Evolutionary conservation across 2,797 vertebrate genomes (phyloP).

Genomic region (Sebastes wilsoni): DNA sequence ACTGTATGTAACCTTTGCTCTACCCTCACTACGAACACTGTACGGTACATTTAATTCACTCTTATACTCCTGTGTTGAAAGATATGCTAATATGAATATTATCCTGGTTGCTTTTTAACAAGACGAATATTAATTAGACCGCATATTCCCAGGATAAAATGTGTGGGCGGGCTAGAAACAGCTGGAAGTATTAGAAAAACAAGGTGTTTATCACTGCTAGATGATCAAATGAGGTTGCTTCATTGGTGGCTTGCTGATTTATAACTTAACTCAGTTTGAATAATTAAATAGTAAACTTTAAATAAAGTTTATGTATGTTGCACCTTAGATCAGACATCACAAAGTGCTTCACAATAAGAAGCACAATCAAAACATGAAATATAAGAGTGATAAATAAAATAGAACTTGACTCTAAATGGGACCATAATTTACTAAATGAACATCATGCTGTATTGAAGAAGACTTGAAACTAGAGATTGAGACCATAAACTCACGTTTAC

Average conservation of each 20-base stretch:
- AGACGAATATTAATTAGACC: neutral
- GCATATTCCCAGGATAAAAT: neutral
- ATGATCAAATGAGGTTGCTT: neutral
- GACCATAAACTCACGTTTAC: too few relatives aligned
- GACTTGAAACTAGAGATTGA: too few relatives aligned
- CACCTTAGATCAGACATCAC: neutral
- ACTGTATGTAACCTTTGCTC: neutral
- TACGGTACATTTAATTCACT: neutral
- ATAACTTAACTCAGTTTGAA: neutral
- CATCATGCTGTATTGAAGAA: too few relatives aligned
- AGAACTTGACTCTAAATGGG: too few relatives aligned
- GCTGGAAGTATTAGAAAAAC: neutral
- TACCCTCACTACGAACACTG: neutral
- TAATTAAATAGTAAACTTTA: neutral
- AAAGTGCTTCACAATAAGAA: too few relatives aligned
- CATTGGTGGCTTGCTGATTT: neutral
- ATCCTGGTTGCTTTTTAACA: neutral
- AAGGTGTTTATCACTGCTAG: neutral
- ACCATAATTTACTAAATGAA: too few relatives aligned
- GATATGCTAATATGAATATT: neutral
- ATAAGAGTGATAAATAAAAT: neutral
- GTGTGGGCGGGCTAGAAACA: neutral
- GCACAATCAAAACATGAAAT: neutral
- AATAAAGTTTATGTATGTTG: neutral
- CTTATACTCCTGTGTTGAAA: neutral